phyloP scores from a whole-genome alignment of 1,140 invertebrate species.

The Pseudomyrmex flavicornis region DNA sequence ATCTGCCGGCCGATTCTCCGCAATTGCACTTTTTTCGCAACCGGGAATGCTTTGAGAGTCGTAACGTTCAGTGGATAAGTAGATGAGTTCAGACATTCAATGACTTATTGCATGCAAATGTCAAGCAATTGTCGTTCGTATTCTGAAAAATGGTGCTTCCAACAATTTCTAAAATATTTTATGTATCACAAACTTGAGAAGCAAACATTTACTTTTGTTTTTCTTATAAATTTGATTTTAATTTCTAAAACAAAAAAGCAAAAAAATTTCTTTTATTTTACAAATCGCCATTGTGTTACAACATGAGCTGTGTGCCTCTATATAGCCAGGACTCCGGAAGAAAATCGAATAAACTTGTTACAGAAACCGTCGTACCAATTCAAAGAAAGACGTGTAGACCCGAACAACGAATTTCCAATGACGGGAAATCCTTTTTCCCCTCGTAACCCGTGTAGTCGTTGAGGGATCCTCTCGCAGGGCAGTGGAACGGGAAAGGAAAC shows the following conservation, averaged over 20 bases:
- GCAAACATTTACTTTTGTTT: background rate
- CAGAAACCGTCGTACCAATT: slow-evolving; percentile 34
- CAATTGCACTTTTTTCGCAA: slow-evolving; percentile 53
- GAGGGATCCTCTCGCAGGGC: slow-evolving; percentile 34
- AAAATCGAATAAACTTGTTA: slow-evolving; percentile 36
- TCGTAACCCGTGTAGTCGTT: slow-evolving; percentile 54
- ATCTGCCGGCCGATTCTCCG: slow-evolving; percentile 55
- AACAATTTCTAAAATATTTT: background rate
- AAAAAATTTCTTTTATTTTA: background rate
- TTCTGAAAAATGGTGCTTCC: background rate
- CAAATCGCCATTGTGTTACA: background rate
- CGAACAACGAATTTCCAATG: slow-evolving; percentile 61
- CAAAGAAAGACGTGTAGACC: slow-evolving; percentile 37
- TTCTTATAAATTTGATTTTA: background rate
- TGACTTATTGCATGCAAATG: background rate
- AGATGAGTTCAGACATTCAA: background rate
- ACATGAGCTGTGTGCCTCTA: background rate
- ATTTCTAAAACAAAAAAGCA: background rate
- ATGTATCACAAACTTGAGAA: too few relatives aligned
- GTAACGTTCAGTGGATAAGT: slow-evolving; percentile 48
- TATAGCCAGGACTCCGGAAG: background rate
- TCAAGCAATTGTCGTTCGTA: background rate
- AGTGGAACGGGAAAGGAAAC: slow-evolving; percentile 69
- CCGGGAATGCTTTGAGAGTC: slow-evolving; percentile 19
- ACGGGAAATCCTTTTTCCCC: slow-evolving; percentile 74